Base-by-base conservation (phyloP, 2,113 vertebrate genomes). In the Lampris incognitus region DNA sequence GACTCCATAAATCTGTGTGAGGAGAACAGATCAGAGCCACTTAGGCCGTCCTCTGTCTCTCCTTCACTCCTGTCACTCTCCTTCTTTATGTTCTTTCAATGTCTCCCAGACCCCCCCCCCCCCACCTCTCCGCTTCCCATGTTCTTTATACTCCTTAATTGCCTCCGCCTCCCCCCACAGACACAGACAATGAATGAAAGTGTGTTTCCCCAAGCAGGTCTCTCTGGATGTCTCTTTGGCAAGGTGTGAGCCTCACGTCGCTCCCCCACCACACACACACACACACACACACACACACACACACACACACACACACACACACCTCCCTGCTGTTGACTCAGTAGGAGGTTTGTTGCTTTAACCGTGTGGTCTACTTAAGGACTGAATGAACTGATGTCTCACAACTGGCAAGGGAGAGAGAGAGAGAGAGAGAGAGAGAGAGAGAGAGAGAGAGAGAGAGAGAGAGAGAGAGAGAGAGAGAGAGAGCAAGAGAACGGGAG, bases 361-460 rank as follows among this genome's bases (percentile, higher is more conserved):
- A 86, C 81, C 74, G 72, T 90, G 91, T 85, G 88, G 89, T 89
- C 94, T 91, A 89, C 91, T 93, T 91, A 86, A 24, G 77, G 59
- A 66, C 78, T 83, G 88, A 87, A 81, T 85, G 82, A 78, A 74
- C 68, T 7, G 56, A 46, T 72, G 84, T 87, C 81, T 86, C 76
- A 66, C 65, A 66, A 9, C 58, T 49, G 51, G 78, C 81, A 74
- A 82, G 81, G 61, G 72, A 66, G 81, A 24, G 78, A 87, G 82
- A 79, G 67, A 24, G 24, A 24, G 24, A 24, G 24, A 24, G 24
- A 24, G 24, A 24, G 0, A 24, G 24, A 24, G 24, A 24, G 24
- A 24, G 0, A 24, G 24, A n/a, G n/a, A n/a, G n/a, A n/a, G n/a
- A n/a, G n/a, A n/a, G n/a, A n/a, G n/a, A n/a, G n/a, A n/a, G n/a